phyloP scores from a whole-genome alignment of 2,888 invertebrate species.

The Kryphioiulus occultus region DNA sequence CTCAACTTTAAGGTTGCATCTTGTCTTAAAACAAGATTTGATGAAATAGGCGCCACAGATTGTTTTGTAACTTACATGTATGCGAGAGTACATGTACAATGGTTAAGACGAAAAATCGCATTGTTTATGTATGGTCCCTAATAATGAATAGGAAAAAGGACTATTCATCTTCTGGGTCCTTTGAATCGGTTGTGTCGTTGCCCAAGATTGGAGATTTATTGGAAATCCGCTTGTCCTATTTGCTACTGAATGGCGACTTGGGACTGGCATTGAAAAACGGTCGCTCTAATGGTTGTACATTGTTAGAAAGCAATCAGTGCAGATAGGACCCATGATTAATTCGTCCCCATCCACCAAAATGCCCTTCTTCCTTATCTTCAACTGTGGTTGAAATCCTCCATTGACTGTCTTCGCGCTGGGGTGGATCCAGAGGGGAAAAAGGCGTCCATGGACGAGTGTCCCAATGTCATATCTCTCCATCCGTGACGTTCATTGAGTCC shows the following conservation, averaged over 20 bases:
- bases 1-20: too few relatives aligned
- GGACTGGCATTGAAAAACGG: constrained; percentile 2
- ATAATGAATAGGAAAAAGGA: not conserved
- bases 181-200: not conserved
- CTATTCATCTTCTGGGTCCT: not conserved
- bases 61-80: not conserved
- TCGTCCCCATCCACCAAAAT: constrained; percentile 8
- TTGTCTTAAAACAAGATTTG: too few relatives aligned
- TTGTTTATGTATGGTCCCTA: not conserved
- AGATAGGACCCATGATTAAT: constrained; percentile 31
- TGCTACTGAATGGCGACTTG: constrained; percentile 4
- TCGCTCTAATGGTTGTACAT: constrained; percentile 3
- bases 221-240: not conserved
- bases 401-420: not conserved
- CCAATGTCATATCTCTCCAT: not conserved
- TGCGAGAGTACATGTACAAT: too few relatives aligned
- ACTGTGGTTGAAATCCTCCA: constrained; percentile 18
- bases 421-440: not conserved
- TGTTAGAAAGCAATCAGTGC: constrained; percentile 13
- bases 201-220: not conserved
- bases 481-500: not conserved
- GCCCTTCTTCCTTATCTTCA: constrained; percentile 12
- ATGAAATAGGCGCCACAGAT: too few relatives aligned
- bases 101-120: too few relatives aligned
- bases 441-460: not conserved